Evolutionary conservation across 2,888 invertebrate genomes (phyloP).

Genomic region (Bellardia bayeri): DNA sequence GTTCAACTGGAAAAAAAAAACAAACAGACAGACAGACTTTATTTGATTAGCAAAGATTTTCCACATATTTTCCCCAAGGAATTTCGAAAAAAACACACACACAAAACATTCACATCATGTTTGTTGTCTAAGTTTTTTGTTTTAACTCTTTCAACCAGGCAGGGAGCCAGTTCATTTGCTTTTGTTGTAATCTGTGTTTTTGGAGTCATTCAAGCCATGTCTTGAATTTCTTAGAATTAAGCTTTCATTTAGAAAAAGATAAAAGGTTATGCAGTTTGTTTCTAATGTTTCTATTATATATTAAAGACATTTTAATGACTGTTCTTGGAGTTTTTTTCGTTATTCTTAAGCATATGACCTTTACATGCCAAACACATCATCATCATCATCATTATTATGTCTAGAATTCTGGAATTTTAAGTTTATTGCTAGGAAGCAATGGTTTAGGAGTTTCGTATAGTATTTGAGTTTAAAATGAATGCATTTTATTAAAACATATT

Average conservation of each 20-base stretch:
- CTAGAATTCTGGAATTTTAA: background rate
- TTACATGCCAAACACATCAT: background rate
- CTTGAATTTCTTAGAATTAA: conserved; percentile 44
- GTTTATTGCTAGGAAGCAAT: background rate
- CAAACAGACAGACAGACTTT: conserved; percentile 8
- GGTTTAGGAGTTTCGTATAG: background rate
- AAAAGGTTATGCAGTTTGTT: conserved; percentile 13
- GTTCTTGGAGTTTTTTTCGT: conserved; percentile 10
- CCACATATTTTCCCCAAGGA: conserved; percentile 48
- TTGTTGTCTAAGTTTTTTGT: conserved; percentile 65
- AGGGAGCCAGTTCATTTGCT: background rate
- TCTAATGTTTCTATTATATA: conserved; percentile 55
- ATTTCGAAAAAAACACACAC: conserved; percentile 37
- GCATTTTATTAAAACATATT: background rate
- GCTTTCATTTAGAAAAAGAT: background rate
- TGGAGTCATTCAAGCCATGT: background rate
- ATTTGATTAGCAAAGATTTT: conserved; percentile 66
- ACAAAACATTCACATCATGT: background rate
- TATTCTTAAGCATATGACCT: conserved; percentile 22
- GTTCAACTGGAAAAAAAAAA: background rate
- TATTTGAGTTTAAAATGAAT: background rate
- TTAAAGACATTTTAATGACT: conserved; percentile 58
- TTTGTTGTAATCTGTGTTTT: conserved; percentile 8
- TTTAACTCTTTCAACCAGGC: conserved; percentile 22
- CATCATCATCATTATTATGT: background rate